phyloP scores from a whole-genome alignment of 2,888 invertebrate genomes.

The Rotaria macrura region DNA sequence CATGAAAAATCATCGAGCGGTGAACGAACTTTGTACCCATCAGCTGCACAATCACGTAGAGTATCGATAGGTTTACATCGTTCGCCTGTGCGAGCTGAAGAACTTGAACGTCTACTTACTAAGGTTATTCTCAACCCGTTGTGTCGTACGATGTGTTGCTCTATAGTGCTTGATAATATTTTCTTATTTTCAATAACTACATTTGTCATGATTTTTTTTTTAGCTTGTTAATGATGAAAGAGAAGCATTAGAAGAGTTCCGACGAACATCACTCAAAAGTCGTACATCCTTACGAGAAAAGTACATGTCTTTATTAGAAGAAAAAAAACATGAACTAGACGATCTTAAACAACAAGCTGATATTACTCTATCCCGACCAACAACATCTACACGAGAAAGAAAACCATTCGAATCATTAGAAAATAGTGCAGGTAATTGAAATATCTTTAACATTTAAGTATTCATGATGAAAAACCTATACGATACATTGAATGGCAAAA shows the following conservation, averaged over 20 bases:
- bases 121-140: not conserved
- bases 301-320: slow-evolving; percentile 30
- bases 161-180: no score
- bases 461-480: no score
- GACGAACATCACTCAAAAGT: slow-evolving; percentile 22
- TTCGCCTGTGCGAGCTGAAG: not conserved
- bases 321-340: slow-evolving; percentile 23
- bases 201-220: not conserved
- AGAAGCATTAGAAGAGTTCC: not conserved
- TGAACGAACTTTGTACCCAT: not conserved
- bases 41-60: not conserved
- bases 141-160: not conserved
- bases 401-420: not conserved
- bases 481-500: no score
- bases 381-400: not conserved
- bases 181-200: no score
- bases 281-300: slow-evolving; percentile 29
- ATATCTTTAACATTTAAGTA: not conserved
- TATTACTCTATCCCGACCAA: not conserved
- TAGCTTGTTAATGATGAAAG: slow-evolving; percentile 17
- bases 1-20: not conserved
- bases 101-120: not conserved
- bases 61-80: not conserved
- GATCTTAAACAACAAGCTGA: slow-evolving; percentile 26
- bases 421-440: not conserved